A percentile compares a stretch with the other conserved stretches of the same genome.
Conservation (phyloP, 2,888 invertebrate genomes). For the Aphodius granarius region DNA sequence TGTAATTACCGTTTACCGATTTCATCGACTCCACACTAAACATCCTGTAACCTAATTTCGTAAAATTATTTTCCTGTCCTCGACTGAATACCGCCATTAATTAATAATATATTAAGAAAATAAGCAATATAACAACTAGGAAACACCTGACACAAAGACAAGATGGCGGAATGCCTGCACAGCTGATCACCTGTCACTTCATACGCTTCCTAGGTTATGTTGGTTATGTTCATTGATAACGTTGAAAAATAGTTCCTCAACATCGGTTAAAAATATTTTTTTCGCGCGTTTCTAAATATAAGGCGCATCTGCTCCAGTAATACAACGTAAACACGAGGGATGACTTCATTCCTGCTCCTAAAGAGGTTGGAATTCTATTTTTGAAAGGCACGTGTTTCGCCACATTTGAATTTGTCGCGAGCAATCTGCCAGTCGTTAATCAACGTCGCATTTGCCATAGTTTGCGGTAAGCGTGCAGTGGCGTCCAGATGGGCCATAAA, state of each 20-base stretch:
- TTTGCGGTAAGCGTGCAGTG: too few relatives aligned
- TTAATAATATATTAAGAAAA: too few relatives aligned
- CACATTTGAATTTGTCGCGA: not conserved
- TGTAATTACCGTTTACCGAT: not conserved
- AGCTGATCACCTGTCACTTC: not conserved
- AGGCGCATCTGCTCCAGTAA: not conserved
- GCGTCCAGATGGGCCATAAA: too few relatives aligned
- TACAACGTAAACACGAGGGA: not conserved
- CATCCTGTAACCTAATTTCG: conserved; percentile 21
- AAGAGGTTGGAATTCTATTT: not conserved
- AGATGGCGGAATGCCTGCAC: not conserved
- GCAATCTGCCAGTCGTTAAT: not conserved
- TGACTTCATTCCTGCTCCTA: not conserved
- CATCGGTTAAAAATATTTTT: not conserved
- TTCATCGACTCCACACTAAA: not conserved
- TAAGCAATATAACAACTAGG: too few relatives aligned
- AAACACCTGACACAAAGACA: not conserved
- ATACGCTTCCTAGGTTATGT: too few relatives aligned
- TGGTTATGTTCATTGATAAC: too few relatives aligned
- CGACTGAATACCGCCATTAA: not conserved
- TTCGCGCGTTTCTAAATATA: not conserved
- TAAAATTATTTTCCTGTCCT: conserved; percentile 16
- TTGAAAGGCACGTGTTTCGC: not conserved
- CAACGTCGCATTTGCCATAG: not conserved
- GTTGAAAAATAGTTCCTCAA: not conserved